Evolutionary conservation across 2,113 vertebrate species (phyloP).

Genomic region (Trochalopteron elliotii): DNA sequence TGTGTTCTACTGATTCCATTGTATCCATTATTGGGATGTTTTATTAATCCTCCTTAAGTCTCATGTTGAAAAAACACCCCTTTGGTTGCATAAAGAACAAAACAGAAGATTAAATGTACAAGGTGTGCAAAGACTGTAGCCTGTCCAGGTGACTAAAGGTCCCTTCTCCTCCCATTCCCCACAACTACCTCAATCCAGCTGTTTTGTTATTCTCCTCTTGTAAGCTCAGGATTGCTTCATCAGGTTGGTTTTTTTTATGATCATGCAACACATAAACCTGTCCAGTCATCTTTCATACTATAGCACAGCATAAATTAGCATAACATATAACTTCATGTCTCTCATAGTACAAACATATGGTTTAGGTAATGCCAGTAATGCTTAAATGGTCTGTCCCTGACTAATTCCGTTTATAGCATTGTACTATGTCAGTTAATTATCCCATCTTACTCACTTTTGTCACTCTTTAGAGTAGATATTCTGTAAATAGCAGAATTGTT

Average conservation of each 20-base stretch:
- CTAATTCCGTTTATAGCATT: neutral
- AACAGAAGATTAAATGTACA: neutral
- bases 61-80: rapidly evolving
- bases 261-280: neutral
- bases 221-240: neutral
- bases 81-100: neutral
- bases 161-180: neutral
- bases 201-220: neutral
- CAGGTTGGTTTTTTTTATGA: neutral
- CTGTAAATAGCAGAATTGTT: neutral
- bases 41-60: neutral
- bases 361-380: neutral
- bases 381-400: neutral
- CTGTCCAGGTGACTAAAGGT: neutral
- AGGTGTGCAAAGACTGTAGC: neutral
- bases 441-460: neutral
- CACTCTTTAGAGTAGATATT: neutral
- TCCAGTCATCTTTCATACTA: neutral
- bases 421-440: neutral
- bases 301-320: neutral
- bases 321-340: neutral
- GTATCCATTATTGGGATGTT: neutral
- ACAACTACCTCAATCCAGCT: neutral
- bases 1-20: neutral
- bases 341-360: neutral